Conservation (phyloP, 2,888 invertebrate species). For the Catonia carolina region DNA sequence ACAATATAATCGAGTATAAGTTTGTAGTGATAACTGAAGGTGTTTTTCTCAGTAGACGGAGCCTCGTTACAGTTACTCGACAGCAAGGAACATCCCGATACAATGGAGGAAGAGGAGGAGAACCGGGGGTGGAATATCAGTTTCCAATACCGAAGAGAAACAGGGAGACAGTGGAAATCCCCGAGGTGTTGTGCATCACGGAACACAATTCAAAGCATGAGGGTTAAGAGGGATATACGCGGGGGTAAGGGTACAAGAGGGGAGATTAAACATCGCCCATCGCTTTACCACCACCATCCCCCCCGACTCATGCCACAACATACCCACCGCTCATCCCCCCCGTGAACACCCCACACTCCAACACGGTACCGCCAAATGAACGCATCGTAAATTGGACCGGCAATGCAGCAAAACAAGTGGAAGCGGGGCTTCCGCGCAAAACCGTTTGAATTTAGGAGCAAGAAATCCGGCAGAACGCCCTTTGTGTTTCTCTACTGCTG, state of each 20-base stretch:
- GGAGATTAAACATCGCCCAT: conserved; percentile 12
- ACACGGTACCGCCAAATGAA: conserved; percentile 8
- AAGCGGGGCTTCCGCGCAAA: conserved; percentile 2
- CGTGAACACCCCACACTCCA: not conserved
- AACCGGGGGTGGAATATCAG: conserved; percentile 4
- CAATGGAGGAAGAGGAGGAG: not conserved
- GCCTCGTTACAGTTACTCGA: not conserved
- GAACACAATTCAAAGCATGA: conserved; percentile 8
- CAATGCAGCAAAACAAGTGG: conserved; percentile 21
- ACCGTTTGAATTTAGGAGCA: conserved; percentile 13
- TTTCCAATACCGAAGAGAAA: conserved; percentile 11
- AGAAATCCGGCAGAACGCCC: conserved; percentile 6
- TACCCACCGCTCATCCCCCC: not conserved
- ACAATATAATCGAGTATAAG: not conserved
- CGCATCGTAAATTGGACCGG: conserved; percentile 9
- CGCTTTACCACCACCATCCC: not conserved
- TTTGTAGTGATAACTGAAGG: not conserved
- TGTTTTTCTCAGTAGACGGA: not conserved
- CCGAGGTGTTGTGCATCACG: conserved; percentile 8
- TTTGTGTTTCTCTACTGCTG: conserved; percentile 1
- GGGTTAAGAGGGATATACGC: not conserved
- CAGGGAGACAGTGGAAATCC: conserved; percentile 1
- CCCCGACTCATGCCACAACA: not conserved
- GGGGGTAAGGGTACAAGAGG: not conserved
- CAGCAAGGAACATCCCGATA: not conserved